Percentiles rank a stretch among this genome's conserved stretches.
phyloP scores from a whole-genome alignment of 2,113 vertebrate species.

The Muntiacus reevesi region DNA sequence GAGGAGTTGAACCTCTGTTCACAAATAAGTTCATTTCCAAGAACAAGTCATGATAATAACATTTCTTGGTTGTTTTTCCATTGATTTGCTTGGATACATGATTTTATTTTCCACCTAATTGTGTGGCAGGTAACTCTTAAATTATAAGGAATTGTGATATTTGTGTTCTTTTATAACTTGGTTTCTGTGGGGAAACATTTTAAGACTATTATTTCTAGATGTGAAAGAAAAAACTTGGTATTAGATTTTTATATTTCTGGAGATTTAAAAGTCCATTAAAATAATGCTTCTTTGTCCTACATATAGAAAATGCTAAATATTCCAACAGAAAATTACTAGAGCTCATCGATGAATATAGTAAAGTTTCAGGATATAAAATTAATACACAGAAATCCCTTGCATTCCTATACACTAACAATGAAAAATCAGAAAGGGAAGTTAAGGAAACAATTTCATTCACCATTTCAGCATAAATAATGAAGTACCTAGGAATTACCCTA shows the following conservation, averaged over 20 bases:
- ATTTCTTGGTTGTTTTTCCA: not conserved
- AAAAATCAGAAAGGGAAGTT: not conserved
- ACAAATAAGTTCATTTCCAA: not conserved
- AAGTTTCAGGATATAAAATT: not conserved
- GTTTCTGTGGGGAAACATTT: not conserved
- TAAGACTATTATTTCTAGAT: not conserved
- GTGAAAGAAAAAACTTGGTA: not conserved
- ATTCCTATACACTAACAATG: not conserved
- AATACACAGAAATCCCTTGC: not conserved
- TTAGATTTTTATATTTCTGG: not conserved
- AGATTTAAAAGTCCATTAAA: constrained; percentile 35
- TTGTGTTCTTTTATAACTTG: not conserved
- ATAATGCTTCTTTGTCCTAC: not conserved
- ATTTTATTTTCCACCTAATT: not conserved
- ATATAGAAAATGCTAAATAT: not conserved
- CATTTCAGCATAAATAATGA: not conserved
- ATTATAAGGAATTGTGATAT: not conserved
- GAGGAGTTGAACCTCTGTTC: not conserved
- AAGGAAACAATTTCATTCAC: not conserved
- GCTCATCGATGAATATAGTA: not conserved
- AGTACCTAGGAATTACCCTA: not conserved
- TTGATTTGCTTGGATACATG: not conserved
- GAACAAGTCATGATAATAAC: not conserved
- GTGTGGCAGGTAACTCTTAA: not conserved
- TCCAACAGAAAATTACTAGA: not conserved